phyloP scores from a whole-genome alignment of 2,888 invertebrate species.

The Camponotus fellah region DNA sequence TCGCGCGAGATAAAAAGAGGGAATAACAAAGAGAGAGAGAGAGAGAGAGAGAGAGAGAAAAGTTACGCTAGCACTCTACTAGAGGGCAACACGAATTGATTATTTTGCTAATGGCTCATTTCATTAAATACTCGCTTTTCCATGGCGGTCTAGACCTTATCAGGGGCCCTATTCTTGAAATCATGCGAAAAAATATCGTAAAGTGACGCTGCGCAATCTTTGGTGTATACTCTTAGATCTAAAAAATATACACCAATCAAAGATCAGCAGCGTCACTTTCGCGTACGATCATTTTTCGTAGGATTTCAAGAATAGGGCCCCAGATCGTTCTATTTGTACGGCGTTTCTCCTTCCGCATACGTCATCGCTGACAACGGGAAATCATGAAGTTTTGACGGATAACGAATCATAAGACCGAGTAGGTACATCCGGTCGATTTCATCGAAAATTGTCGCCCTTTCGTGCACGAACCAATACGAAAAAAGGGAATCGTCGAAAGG shows the following conservation, averaged over 20 bases:
- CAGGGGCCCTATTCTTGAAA: too few relatives aligned
- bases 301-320: too few relatives aligned
- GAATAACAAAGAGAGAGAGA: constrained; percentile 19
- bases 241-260: too few relatives aligned
- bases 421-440: not conserved
- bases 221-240: too few relatives aligned
- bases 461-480: constrained; percentile 40
- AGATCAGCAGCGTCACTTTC: too few relatives aligned
- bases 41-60: not conserved
- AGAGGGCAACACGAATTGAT: constrained; percentile 76
- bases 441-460: constrained; percentile 37
- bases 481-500: constrained; percentile 62
- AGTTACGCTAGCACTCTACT: constrained; percentile 59
- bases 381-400: constrained; percentile 60
- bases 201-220: too few relatives aligned
- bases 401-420: constrained; percentile 46
- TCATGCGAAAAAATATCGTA: too few relatives aligned
- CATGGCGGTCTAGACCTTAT: too few relatives aligned
- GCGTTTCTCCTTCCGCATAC: not conserved
- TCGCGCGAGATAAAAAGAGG: constrained; percentile 1
- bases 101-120: constrained; percentile 71
- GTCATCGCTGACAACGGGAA: constrained; percentile 44
- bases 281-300: too few relatives aligned
- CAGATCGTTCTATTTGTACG: not conserved
- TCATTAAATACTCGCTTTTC: constrained; percentile 71